Evolutionary conservation across 2,888 invertebrate genomes (phyloP).

Genomic region (Drosophila kuntzei): DNA sequence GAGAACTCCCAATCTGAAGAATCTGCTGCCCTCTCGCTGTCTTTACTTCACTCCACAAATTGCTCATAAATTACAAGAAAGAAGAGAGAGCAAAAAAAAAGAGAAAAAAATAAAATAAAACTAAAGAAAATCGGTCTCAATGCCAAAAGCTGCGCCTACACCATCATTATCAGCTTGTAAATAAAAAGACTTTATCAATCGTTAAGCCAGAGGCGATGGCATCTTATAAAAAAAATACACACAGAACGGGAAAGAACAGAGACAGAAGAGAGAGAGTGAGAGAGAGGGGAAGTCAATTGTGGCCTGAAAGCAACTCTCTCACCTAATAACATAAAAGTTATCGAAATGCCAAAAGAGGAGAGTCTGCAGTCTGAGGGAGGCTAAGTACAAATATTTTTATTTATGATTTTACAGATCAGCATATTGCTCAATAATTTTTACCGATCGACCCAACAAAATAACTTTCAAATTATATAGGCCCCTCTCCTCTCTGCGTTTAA

Average conservation of each 20-base stretch:
- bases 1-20: not conserved
- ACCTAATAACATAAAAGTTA: slow-evolving; percentile 83
- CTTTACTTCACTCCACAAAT: slow-evolving; percentile 47
- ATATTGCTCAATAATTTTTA: slow-evolving; percentile 85
- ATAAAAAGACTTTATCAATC: slow-evolving; percentile 81
- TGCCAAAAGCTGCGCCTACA: slow-evolving; percentile 74
- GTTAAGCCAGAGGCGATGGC: slow-evolving; percentile 64
- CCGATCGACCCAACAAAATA: slow-evolving; percentile 64
- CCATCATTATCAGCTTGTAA: slow-evolving; percentile 82
- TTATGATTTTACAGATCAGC: slow-evolving; percentile 85
- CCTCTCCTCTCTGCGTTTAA: slow-evolving; percentile 55
- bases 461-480: slow-evolving; percentile 73
- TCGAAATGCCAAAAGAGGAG: slow-evolving; percentile 56
- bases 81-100: not conserved
- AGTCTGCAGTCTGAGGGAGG: slow-evolving; percentile 1
- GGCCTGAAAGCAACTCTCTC: slow-evolving; percentile 79
- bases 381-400: slow-evolving; percentile 82
- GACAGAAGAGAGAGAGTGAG: not conserved
- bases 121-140: slow-evolving; percentile 47
- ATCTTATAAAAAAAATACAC: slow-evolving; percentile 20
- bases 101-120: no score
- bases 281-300: slow-evolving; percentile 31
- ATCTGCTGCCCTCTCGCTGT: not conserved
- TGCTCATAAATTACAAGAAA: slow-evolving; percentile 69
- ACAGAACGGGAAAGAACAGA: not conserved